Conservation (phyloP, 2,797 vertebrate species). For the Molothrus aeneus region DNA sequence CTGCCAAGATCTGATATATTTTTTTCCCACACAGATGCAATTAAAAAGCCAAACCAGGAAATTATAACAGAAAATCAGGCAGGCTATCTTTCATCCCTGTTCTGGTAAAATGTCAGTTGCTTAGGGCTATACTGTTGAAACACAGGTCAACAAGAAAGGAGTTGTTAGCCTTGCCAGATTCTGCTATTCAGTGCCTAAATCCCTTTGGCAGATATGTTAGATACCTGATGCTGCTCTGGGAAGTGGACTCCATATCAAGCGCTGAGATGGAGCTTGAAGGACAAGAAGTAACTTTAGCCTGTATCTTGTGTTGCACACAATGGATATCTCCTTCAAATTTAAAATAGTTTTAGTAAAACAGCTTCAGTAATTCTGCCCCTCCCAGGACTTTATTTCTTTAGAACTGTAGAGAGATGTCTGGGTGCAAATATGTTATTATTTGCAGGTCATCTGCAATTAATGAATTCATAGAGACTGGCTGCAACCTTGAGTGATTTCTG, state of each 20-base stretch:
- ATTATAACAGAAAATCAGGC: neutral
- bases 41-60: constrained; percentile 24
- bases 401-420: neutral
- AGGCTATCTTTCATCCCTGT: neutral
- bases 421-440: neutral
- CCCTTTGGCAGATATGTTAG: neutral
- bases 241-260: neutral
- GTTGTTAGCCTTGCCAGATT: neutral
- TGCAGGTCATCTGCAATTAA: neutral
- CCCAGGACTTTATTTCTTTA: neutral
- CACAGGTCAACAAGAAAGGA: neutral
- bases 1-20: constrained; percentile 19
- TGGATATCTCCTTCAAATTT: neutral
- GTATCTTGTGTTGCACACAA: neutral
- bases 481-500: neutral
- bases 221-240: neutral
- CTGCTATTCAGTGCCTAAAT: neutral
- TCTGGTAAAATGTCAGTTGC: neutral
- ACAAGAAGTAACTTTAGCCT: neutral
- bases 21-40: neutral
- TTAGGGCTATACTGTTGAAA: neutral
- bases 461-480: neutral
- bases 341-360: neutral
- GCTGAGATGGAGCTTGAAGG: neutral
- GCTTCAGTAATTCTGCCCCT: neutral